Conservation (phyloP, 1,140 invertebrate genomes). For the Drosophila sproati region DNA sequence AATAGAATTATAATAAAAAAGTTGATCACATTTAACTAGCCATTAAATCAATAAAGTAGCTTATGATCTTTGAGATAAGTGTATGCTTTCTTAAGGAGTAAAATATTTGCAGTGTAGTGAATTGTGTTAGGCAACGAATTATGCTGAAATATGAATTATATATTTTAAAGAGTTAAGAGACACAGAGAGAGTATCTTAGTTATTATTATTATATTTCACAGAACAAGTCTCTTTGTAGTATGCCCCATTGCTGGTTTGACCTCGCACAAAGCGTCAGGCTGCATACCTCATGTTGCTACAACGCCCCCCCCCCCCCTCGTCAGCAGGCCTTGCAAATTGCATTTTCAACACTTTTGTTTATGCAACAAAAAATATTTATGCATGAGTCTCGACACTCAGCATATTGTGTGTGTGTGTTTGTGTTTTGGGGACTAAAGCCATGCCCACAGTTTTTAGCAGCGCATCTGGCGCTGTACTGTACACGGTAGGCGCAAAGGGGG, state of each 20-base stretch:
- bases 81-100: too few species aligned
- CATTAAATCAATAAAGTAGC: too few species aligned
- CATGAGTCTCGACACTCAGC: conserved; percentile 27
- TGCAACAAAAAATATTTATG: conserved; percentile 66
- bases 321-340: conserved; percentile 62
- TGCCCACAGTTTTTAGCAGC: conserved; percentile 29
- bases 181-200: too few species aligned
- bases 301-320: not conserved
- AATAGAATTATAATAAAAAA: too few species aligned
- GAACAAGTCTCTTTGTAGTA: too few species aligned
- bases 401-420: conserved; percentile 31
- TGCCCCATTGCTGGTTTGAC: conserved; percentile 62
- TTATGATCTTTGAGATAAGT: too few species aligned
- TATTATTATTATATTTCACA: too few species aligned
- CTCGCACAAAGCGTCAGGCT: conserved; percentile 57
- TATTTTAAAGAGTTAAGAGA: too few species aligned
- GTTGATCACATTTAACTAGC: too few species aligned
- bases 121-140: too few species aligned
- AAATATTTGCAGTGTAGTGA: too few species aligned
- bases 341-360: conserved; percentile 82
- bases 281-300: conserved; percentile 3
- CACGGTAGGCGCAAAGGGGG: conserved; percentile 8
- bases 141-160: too few species aligned
- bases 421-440: conserved; percentile 55
- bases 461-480: conserved; percentile 13